phyloP scores from a whole-genome alignment of 2,888 invertebrate genomes.

The Lasioglossum morio region DNA sequence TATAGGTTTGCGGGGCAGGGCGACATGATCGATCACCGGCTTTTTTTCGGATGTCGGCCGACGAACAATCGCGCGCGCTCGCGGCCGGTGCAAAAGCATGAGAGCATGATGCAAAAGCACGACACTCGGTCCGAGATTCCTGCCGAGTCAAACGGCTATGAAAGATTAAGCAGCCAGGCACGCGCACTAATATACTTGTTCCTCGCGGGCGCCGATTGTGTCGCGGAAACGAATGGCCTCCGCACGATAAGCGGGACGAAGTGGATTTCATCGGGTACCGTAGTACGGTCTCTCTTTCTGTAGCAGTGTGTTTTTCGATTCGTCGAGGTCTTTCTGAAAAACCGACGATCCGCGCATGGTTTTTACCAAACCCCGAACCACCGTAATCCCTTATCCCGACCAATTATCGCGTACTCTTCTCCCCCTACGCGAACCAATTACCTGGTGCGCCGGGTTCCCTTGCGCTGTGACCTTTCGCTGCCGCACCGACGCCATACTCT shows the following conservation, averaged over 20 bases:
- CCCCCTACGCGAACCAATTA: slow-evolving; percentile 61
- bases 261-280: slow-evolving; percentile 73
- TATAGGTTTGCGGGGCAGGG: slow-evolving; percentile 4
- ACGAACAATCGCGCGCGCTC: slow-evolving; percentile 13
- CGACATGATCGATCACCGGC: slow-evolving; percentile 31
- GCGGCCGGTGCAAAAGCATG: not conserved
- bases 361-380: slow-evolving; percentile 22
- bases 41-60: slow-evolving; percentile 22
- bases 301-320: slow-evolving; percentile 41
- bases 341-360: slow-evolving; percentile 31
- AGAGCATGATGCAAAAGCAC: not conserved
- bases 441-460: slow-evolving; percentile 21
- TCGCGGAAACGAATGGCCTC: slow-evolving; percentile 71
- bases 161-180: slow-evolving; percentile 69
- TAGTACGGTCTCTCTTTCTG: not conserved
- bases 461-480: slow-evolving; percentile 52
- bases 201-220: slow-evolving; percentile 68
- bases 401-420: slow-evolving; percentile 60
- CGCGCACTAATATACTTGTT: slow-evolving; percentile 75
- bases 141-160: slow-evolving; percentile 69
- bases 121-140: slow-evolving; percentile 37
- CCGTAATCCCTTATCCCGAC: slow-evolving; percentile 54
- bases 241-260: slow-evolving; percentile 72
- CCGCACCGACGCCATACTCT: slow-evolving; percentile 46
- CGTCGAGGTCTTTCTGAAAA: slow-evolving; percentile 28